Evolutionary conservation across 2,888 invertebrate species (phyloP).

Genomic region (Drosophila flavopinicola): DNA sequence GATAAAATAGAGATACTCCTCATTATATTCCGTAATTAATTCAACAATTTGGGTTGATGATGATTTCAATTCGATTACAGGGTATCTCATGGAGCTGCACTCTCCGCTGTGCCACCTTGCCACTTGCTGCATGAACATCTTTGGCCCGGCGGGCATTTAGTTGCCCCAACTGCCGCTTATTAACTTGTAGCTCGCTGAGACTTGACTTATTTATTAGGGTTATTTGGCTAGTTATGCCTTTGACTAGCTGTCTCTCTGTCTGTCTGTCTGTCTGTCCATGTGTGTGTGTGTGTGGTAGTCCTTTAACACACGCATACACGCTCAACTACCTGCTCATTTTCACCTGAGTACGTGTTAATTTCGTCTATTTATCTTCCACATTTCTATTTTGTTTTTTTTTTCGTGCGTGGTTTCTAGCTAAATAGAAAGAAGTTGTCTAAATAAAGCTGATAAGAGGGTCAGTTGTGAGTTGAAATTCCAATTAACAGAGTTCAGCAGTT

Average conservation of each 20-base stretch:
- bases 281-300: slow-evolving; percentile 37
- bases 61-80: too few species aligned
- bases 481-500: slow-evolving; percentile 64
- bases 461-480: slow-evolving; percentile 62
- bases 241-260: too few species aligned
- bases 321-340: slow-evolving; percentile 71
- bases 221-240: slow-evolving; percentile 54
- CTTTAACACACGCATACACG: slow-evolving; percentile 42
- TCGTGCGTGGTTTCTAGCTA: slow-evolving; percentile 29
- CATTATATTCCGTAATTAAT: too few species aligned
- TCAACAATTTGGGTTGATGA: too few species aligned
- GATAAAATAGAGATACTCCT: too few species aligned
- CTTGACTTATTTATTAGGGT: slow-evolving; percentile 79
- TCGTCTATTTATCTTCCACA: slow-evolving; percentile 71
- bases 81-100: background rate
- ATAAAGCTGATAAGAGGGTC: slow-evolving; percentile 33
- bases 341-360: slow-evolving; percentile 78
- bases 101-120: background rate
- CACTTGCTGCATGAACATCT: slow-evolving; percentile 47
- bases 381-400: too few species aligned
- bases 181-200: slow-evolving; percentile 51
- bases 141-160: slow-evolving; percentile 27
- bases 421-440: slow-evolving; percentile 62
- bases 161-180: slow-evolving; percentile 19
- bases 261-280: background rate